These are phyloP conservation scores for Epinotia demarniana DNA, from an alignment of 2,888 invertebrate genomes.

Conservation along the genomic window DNA sequence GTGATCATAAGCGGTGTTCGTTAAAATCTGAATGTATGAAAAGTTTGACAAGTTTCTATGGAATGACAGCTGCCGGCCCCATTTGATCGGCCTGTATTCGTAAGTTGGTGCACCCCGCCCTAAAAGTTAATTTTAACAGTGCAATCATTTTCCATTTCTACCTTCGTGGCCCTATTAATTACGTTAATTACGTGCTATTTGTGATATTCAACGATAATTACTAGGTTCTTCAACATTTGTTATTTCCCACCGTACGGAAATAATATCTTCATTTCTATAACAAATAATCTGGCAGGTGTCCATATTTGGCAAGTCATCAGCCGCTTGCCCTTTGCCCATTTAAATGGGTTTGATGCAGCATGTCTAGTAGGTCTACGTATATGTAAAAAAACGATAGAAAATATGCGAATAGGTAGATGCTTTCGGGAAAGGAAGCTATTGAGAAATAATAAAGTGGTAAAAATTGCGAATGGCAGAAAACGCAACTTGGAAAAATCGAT, in stretches of 20 bases:
- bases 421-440: no score
- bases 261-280: background rate
- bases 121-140: background rate
- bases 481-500: no score
- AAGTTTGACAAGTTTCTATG: no score
- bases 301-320: background rate
- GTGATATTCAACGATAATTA: slow-evolving; percentile 8
- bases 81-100: no score
- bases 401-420: no score
- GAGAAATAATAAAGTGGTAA: no score
- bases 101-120: no score
- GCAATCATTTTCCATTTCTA: background rate
- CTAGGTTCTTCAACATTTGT: slow-evolving; percentile 15
- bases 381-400: background rate
- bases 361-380: background rate
- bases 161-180: no score
- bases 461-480: no score
- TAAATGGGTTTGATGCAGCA: background rate
- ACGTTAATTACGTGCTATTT: slow-evolving; percentile 16
- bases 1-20: no score
- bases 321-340: background rate
- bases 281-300: background rate
- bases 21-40: no score
- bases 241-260: slow-evolving; percentile 15
- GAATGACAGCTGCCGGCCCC: no score